Evolutionary conservation across 2,113 vertebrate species (phyloP), one percentile per base, ranked within the genome.

Genomic region (Rana temporaria): DNA sequence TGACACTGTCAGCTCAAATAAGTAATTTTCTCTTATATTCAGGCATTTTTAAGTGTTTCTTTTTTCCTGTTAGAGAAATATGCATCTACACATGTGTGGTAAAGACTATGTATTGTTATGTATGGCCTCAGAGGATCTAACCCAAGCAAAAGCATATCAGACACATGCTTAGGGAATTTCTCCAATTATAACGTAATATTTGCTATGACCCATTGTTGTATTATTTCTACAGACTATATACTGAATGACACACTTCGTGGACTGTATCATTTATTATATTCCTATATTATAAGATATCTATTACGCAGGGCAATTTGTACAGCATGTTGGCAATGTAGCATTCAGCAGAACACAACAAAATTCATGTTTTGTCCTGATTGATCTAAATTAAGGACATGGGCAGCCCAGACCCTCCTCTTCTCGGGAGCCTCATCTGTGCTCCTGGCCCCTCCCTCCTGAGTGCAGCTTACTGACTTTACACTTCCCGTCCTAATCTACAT

Each of bases 1-100:
- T 73, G 42, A 82, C 56, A 26, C 79, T 65, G 69, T 82, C 69
- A 82, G 60, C 38, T 73, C 69, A 56, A 72, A 81, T 73, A 81
- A 72, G 68, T 65, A 18, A 65, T 82, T 82, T 74, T 56, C 69
- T 69, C 69, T 73, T 73, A 64, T 72, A 70, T 57, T 73, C 79
- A 74, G 65, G 19, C 69, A 65, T 73, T 74, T 74, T 56, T 65
- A 60, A 65, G 42, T 65, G 42, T 48, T 73, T 81, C n/a, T 81
- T 81, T 32, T 34, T 64, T 65, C 59, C 79, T 64, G 79, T 81
- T 81, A 81, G 59, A 72, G 79, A 55, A 81, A 81, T 64, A 57
- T 81, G 68, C 53, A 81, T 72, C 68, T 72, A 17, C 68, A 81
- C 69, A 64, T 73, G 79, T 73, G 72, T 81, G 73, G 59, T 72